Base-by-base conservation (phyloP, 2,113 vertebrate species). In the Mesocricetus auratus region DNA sequence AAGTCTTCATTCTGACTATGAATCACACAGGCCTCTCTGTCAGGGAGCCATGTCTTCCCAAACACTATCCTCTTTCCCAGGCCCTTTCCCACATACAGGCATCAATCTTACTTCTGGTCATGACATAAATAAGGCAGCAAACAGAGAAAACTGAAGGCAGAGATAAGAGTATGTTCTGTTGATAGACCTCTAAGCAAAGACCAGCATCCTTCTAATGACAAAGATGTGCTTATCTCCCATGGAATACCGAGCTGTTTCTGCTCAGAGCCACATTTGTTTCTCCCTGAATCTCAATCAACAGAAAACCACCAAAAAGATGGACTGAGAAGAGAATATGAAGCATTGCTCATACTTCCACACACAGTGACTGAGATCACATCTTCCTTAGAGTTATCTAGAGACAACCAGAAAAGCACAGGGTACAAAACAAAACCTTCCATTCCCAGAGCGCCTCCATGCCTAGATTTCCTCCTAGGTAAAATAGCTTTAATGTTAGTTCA, bases 341-440 rank as follows among this genome's bases (percentile, higher is more conserved):
- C 85, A 83, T 42, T 21, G 66, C 26, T 36, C 58, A 11, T 68
- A 26, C 66, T 58, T n/a, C 21, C 0, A 16, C 31, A 69, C 64
- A 21, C 17, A 6, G 17, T 60, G 36, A 73, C 42, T 86, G 68
- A 66, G 16, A 26, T 21, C 4, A 5, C 60, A 36, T 33, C 26
- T 56, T 47, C 17, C 11, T 7, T 50, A 82, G 26, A 22, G 19
- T 45, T 33, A n/a, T 33, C 71, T 82, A n/a, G 17, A 73, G 12
- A 47, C 50, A 22, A 29, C 16, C 29, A 60, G 36, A 17, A 74
- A 88, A 78, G 39, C n/a, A 45, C 16, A 47, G 36, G 24, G 15
- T 69, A 95, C 47, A 69, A 75, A 73, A 62, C 19, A 31, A n/a
- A 82, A 21, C 53, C 95, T 78, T 93, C 42, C 45, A 89, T 17